A percentile compares a stretch with the other conserved stretches of the same genome.
Evolutionary conservation across 2,797 vertebrate species (phyloP).

Genomic region (Pseudocheirus occidentalis): DNA sequence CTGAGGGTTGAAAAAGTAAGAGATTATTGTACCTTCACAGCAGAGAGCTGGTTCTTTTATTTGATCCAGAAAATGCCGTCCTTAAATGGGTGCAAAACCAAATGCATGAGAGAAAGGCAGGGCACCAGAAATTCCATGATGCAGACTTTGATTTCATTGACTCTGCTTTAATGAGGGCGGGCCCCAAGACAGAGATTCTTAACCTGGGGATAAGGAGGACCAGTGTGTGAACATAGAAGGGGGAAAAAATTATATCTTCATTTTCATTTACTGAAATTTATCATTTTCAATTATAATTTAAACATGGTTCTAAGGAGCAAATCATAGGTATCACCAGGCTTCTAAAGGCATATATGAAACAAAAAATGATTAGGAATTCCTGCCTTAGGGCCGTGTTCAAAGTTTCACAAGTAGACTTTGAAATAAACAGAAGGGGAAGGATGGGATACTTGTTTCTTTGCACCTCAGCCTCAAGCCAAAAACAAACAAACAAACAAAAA

Average conservation of each 20-base stretch:
- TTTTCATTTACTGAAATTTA: neutral
- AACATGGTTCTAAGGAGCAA: too few species aligned
- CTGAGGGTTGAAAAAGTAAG: conserved; percentile 76
- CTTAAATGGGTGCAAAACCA: neutral
- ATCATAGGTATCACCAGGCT: too few species aligned
- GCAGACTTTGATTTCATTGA: neutral
- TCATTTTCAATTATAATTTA: neutral
- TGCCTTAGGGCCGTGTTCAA: neutral
- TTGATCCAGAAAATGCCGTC: neutral
- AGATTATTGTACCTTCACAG: neutral
- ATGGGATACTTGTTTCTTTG: neutral
- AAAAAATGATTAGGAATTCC: too few species aligned
- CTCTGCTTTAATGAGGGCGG: neutral
- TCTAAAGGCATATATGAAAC: too few species aligned
- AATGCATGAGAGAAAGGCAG: neutral
- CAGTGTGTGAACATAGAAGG: neutral
- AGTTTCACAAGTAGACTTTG: neutral
- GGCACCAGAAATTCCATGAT: neutral
- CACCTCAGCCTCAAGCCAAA: neutral
- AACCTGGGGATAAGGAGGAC: neutral
- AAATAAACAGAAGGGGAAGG: neutral
- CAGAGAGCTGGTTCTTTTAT: accelerated
- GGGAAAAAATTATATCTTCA: neutral
- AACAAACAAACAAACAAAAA: neutral
- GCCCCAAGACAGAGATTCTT: neutral